A percentile compares a stretch with the other conserved stretches of the same genome.
phyloP scores from a whole-genome alignment of 1,140 invertebrate genomes.

The Bombus fervidus region DNA sequence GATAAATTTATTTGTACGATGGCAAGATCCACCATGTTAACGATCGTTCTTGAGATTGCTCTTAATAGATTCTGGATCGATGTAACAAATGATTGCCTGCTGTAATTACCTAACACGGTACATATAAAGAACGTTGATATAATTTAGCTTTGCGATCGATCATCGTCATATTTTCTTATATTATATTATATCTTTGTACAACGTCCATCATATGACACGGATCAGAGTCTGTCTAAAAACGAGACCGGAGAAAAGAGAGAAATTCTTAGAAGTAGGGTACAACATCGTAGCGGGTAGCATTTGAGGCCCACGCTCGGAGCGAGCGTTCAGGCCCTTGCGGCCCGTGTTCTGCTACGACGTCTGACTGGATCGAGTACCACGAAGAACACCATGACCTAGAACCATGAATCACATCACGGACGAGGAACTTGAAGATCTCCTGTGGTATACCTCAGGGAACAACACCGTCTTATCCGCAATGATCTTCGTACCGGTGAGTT shows the following conservation, averaged over 20 bases:
- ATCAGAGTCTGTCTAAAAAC: not conserved
- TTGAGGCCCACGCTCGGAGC: constrained; percentile 17
- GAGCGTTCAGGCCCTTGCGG: not conserved
- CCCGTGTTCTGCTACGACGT: not conserved
- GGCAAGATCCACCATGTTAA: not conserved
- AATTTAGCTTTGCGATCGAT: not conserved
- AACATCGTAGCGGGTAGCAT: constrained; percentile 24
- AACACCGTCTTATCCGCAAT: constrained; percentile 53
- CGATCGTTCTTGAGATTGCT: not conserved
- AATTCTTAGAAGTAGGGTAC: constrained; percentile 34
- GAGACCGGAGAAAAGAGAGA: not conserved
- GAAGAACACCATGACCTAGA: constrained; percentile 46
- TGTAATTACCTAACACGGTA: not conserved
- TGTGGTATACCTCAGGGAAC: constrained; percentile 47
- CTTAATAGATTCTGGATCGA: not conserved
- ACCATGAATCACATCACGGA: constrained; percentile 60
- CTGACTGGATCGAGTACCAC: constrained; percentile 17
- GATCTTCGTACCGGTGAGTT: constrained; percentile 59
- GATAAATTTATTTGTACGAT: not conserved
- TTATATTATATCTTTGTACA: not conserved
- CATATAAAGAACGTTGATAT: not conserved
- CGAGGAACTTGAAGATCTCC: constrained; percentile 42
- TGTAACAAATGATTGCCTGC: not conserved
- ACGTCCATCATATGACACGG: too few species aligned
- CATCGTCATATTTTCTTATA: not conserved